Percentiles rank a stretch among this genome's conserved stretches.
Evolutionary conservation across 2,888 invertebrate genomes (phyloP).

Genomic region (Stenodera caucasica): DNA sequence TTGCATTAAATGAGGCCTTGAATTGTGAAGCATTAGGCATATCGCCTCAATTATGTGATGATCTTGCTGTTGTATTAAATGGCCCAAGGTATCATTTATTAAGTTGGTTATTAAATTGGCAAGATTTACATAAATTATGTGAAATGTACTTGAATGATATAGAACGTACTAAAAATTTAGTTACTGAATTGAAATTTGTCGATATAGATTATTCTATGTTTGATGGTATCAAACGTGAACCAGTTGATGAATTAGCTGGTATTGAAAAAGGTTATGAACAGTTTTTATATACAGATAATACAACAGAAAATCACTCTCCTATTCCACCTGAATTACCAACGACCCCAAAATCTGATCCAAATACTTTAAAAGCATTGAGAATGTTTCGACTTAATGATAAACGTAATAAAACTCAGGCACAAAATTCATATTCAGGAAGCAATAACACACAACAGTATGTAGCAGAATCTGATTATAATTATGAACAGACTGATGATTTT

Average conservation of each 20-base stretch:
- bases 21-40: constrained; percentile 67
- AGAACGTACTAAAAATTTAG: constrained; percentile 65
- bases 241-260: constrained; percentile 51
- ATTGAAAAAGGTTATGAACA: constrained; percentile 49
- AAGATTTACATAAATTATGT: constrained; percentile 61
- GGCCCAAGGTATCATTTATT: constrained; percentile 72
- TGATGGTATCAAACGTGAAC: constrained; percentile 60
- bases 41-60: constrained; percentile 67
- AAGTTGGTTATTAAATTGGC: constrained; percentile 69
- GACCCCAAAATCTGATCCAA: constrained; percentile 55
- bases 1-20: constrained; percentile 55
- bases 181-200: constrained; percentile 73
- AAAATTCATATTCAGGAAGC: constrained; percentile 20
- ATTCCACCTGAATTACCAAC: constrained; percentile 34
- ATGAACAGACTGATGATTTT: background rate
- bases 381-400: constrained; percentile 58
- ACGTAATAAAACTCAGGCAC: constrained; percentile 28
- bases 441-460: constrained; percentile 5
- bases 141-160: constrained; percentile 61
- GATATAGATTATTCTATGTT: constrained; percentile 72
- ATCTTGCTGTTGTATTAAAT: constrained; percentile 69
- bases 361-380: constrained; percentile 58
- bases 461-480: background rate
- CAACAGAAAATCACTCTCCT: constrained; percentile 40
- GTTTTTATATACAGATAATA: constrained; percentile 41